Percentiles rank a stretch among this genome's conserved stretches.
phyloP scores from a whole-genome alignment of 2,888 invertebrate genomes.

The Merodon equestris region DNA sequence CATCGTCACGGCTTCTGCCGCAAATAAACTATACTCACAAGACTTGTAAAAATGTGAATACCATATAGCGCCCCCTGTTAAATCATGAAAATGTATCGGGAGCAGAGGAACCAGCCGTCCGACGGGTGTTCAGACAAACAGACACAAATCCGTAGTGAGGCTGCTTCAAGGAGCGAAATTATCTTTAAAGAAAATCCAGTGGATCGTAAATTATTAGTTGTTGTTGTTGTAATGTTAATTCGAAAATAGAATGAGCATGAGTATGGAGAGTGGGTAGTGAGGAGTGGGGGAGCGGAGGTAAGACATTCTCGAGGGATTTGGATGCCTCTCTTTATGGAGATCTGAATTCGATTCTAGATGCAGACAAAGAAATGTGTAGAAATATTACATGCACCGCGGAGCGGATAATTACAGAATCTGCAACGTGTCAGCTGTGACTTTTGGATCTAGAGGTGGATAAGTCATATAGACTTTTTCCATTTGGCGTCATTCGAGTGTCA shows the following conservation, averaged over 20 bases:
- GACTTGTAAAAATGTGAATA: slow-evolving; percentile 57
- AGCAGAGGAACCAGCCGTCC: slow-evolving; percentile 7
- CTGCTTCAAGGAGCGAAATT: slow-evolving; percentile 62
- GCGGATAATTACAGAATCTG: slow-evolving; percentile 44
- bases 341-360: neutral
- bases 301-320: slow-evolving; percentile 24
- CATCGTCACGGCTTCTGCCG: slow-evolving; percentile 65
- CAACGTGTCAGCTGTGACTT: slow-evolving; percentile 14
- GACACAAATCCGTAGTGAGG: slow-evolving; percentile 12
- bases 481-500: too few species aligned
- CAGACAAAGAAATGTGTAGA: slow-evolving; percentile 22
- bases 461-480: too few species aligned
- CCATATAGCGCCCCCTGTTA: slow-evolving; percentile 56
- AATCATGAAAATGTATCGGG: slow-evolving; percentile 30
- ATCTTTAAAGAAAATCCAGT: slow-evolving; percentile 59
- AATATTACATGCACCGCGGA: slow-evolving; percentile 56
- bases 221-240: slow-evolving; percentile 58
- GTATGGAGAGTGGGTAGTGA: slow-evolving; percentile 6
- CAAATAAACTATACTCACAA: slow-evolving; percentile 62
- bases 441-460: neutral
- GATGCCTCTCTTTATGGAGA: neutral
- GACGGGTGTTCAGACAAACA: slow-evolving; percentile 18
- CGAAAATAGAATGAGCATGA: slow-evolving; percentile 56
- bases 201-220: slow-evolving; percentile 61
- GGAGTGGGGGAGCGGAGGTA: slow-evolving; percentile 9